Evolutionary conservation across 2,888 invertebrate genomes (phyloP).

Genomic region (Allolobophora icterica): DNA sequence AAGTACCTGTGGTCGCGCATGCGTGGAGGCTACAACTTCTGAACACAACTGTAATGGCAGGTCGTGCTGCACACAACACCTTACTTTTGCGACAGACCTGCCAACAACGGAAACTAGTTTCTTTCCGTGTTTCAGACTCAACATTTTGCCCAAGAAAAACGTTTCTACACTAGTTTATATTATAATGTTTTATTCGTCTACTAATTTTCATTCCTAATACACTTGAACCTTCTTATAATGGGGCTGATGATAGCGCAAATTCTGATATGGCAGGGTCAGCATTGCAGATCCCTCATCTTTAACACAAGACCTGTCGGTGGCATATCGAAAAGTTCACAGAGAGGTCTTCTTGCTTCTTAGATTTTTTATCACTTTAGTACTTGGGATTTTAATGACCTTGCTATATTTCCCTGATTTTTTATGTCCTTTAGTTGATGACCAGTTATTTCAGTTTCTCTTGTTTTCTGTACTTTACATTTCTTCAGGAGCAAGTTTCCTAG

Average conservation of each 20-base stretch:
- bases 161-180: not conserved
- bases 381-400: not conserved
- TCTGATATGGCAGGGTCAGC: not conserved
- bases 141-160: not conserved
- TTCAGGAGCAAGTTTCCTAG: not conserved
- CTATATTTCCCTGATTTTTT: not conserved
- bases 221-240: not conserved
- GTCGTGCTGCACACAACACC: not conserved
- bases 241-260: not conserved
- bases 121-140: not conserved
- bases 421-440: not conserved
- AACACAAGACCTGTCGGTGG: not conserved
- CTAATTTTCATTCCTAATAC: constrained; percentile 9
- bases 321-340: not conserved
- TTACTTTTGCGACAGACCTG: not conserved
- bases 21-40: constrained; percentile 10
- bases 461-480: not conserved
- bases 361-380: not conserved
- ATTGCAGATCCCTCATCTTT: not conserved
- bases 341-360: not conserved
- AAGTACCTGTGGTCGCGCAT: constrained; percentile 28
- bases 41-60: not conserved
- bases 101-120: not conserved
- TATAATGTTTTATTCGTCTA: not conserved
- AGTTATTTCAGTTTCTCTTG: not conserved